Conservation (phyloP, 64 coral and sea anemone species). For the Stylophora pistillata region DNA sequence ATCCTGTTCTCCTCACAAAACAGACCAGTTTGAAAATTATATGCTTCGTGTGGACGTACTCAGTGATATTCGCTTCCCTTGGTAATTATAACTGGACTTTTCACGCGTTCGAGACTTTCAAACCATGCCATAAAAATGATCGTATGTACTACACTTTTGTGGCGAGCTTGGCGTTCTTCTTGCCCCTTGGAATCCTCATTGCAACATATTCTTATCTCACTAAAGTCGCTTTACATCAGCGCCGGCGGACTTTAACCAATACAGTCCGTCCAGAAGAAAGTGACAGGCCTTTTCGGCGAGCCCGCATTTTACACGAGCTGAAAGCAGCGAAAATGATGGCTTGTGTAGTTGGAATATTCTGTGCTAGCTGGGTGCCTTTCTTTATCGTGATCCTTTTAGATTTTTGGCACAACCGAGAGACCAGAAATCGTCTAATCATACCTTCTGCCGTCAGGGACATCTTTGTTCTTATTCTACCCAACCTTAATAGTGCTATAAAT, state of each 20-base stretch:
- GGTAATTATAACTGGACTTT: conserved; percentile 74
- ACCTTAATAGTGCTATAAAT: conserved; percentile 76
- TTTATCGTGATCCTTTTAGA: conserved; percentile 68
- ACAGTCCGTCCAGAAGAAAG: conserved; percentile 12
- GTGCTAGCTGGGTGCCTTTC: conserved; percentile 78
- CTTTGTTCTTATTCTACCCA: conserved; percentile 69
- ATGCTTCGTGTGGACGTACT: conserved; percentile 68
- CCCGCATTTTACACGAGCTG: conserved; percentile 70
- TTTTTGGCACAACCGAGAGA: conserved; percentile 58
- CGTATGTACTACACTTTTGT: conserved; percentile 77
- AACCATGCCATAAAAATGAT: conserved; percentile 60
- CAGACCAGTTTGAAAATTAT: conserved; percentile 62
- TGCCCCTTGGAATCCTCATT: conserved; percentile 66
- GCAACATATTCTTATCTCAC: conserved; percentile 78
- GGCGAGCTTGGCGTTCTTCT: conserved; percentile 58
- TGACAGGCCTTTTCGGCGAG: conserved; percentile 17
- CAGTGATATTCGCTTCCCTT: conserved; percentile 51
- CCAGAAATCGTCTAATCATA: not conserved
- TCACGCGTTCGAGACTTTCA: conserved; percentile 32
- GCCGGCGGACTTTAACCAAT: conserved; percentile 25
- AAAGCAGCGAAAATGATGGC: conserved; percentile 89
- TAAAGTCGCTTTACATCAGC: conserved; percentile 50
- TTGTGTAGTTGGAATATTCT: conserved; percentile 71
- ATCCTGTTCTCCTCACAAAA: conserved; percentile 45
- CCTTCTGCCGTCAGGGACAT: conserved; percentile 32